Evolutionary conservation across 1,140 invertebrate genomes (phyloP), one percentile per base, ranked within the genome.

Genomic region (Hypsibius dujardini): DNA sequence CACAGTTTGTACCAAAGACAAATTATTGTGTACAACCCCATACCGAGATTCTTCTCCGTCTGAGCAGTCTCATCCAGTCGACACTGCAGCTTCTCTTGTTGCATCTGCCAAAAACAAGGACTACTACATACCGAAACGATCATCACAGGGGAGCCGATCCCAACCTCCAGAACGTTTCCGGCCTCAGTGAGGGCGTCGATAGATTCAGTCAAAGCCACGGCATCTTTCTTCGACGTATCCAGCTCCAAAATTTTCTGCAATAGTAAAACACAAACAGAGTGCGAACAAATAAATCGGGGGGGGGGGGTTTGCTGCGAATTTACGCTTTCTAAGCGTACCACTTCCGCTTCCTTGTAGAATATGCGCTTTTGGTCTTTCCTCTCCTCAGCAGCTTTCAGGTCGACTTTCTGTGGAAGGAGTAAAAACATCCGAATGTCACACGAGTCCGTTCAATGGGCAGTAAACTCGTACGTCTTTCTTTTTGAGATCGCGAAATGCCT

Each of bases 401-500:
- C 62, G 3, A 67, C 12, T 45, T 67, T 67, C 62, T 67, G 42
- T 15, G 45, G 12, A 67, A 42, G 7, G 50, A 56, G n/a, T 56
- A 56, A 7, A 7, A 7, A 28, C 28, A 28, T 28, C 28, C 28
- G 28, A 28, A 12, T 56, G n/a, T n/a, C 7, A 56, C 50, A 56
- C 50, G n/a, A 56, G 50, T n/a, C n/a, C 50, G 7, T n/a, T 56
- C 7, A n/a, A n/a, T 12, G n/a, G 50, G 7, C 50, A 12, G 50
- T n/a, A 7, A 56, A 56, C 7, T 12, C 50, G 3, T 15, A 67
- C 62, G 42, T 70, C 47, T 62, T 47, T 60, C 47, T 71, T 46
- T 12, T 2, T 42, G 50, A 73, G 15, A 1, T 71, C 70, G 1
- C 15, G 14, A 45, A 71, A 47, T 42, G 80, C 81, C 69, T 97